These are phyloP conservation scores for Trematocara unimaculatum DNA, from an alignment of 2,113 vertebrate genomes.

Conservation along the genomic window DNA sequence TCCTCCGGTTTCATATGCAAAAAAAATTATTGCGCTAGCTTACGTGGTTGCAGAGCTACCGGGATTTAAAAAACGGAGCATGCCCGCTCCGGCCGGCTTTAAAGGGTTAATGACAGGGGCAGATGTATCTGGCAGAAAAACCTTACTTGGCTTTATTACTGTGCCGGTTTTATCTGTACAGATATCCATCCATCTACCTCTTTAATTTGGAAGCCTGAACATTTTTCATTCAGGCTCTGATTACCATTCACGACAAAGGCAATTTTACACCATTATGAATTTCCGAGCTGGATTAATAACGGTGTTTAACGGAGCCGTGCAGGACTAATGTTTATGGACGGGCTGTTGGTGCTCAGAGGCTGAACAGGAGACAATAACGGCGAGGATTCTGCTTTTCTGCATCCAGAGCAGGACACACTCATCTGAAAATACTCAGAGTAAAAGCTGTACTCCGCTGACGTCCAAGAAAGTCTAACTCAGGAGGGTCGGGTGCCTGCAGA, in stretches of 20 bases:
- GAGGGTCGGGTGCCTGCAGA: neutral
- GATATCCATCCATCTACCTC: neutral
- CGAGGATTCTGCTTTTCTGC: neutral
- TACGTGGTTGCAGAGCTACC: too few species aligned
- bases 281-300: neutral
- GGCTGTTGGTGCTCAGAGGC: neutral
- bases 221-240: neutral
- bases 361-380: neutral
- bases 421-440: neutral
- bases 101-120: neutral
- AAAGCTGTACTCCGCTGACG: neutral
- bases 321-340: neutral
- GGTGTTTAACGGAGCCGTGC: neutral
- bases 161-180: neutral
- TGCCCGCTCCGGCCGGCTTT: accelerated
- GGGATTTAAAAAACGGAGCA: too few species aligned
- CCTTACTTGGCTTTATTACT: neutral
- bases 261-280: constrained; percentile 23
- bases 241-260: neutral
- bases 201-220: neutral
- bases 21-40: too few species aligned
- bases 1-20: too few species aligned
- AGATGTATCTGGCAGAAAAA: neutral
- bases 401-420: neutral
- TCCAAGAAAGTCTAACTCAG: neutral